These are phyloP conservation scores for Passerculus sandwichensis DNA, from an alignment of 2,797 vertebrate genomes.

Conservation along the genomic window DNA sequence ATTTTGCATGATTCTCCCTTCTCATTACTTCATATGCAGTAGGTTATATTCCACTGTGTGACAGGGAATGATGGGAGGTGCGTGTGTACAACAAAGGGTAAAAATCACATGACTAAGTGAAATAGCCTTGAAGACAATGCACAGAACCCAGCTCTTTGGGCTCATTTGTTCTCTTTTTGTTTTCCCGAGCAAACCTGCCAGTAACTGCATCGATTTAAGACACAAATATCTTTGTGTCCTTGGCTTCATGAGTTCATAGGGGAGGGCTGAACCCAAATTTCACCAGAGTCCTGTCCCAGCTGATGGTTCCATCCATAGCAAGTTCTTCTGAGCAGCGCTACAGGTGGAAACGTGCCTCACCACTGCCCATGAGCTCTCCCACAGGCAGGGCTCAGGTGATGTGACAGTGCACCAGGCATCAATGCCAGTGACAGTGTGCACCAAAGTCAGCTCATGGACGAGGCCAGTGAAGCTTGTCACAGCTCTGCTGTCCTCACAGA, in stretches of 20 bases:
- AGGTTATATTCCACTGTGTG: background rate
- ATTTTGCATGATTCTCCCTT: background rate
- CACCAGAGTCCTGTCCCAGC: background rate
- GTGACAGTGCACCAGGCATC: too few relatives aligned
- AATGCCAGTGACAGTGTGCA: background rate
- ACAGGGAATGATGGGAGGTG: background rate
- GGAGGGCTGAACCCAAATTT: background rate
- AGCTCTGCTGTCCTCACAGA: background rate
- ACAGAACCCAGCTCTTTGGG: background rate
- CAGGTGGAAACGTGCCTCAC: background rate
- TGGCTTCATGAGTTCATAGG: background rate
- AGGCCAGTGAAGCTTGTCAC: background rate
- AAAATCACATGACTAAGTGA: background rate
- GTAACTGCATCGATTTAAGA: accelerated
- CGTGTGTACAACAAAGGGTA: background rate
- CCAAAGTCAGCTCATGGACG: background rate
- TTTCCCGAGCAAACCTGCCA: background rate
- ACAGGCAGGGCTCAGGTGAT: accelerated
- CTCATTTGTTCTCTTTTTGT: background rate
- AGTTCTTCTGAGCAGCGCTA: background rate
- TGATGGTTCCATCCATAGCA: background rate
- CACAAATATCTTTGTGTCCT: background rate
- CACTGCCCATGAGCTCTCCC: accelerated
- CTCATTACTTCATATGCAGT: background rate
- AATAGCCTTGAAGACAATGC: background rate